Percentiles rank a stretch among this genome's conserved stretches.
Conservation (phyloP, 2,113 vertebrate species). For the Pontoporia blainvillei region DNA sequence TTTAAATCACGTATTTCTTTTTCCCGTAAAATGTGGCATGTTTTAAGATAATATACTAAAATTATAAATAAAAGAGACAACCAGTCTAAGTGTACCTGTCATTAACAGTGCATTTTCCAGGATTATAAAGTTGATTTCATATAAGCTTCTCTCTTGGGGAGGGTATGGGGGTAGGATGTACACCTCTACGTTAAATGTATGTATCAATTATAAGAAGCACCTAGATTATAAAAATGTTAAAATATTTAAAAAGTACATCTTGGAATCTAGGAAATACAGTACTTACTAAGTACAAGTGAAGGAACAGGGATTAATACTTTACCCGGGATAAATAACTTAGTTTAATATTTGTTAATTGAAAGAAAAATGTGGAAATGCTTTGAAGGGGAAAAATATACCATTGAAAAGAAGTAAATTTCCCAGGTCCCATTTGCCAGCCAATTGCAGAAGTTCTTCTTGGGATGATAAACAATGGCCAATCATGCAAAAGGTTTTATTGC, state of each 20-base stretch:
- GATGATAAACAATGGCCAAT: constrained; percentile 87
- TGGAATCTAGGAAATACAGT: background rate
- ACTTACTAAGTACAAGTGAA: background rate
- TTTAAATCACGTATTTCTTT: background rate
- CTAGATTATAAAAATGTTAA: constrained; percentile 29
- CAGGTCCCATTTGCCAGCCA: constrained; percentile 86
- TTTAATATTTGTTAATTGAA: background rate
- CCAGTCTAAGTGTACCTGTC: background rate
- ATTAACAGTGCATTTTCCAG: background rate
- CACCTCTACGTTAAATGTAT: background rate
- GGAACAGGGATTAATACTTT: background rate
- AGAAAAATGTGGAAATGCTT: background rate
- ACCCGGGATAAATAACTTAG: background rate
- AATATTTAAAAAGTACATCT: background rate
- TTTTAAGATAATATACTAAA: background rate
- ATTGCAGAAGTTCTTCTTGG: constrained; percentile 85
- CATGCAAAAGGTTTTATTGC: constrained; percentile 96
- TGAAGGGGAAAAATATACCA: constrained; percentile 77
- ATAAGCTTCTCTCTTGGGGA: background rate
- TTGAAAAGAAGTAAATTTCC: constrained; percentile 93
- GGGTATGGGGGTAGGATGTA: rapidly evolving
- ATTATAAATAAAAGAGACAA: constrained; percentile 30
- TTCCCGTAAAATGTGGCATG: background rate
- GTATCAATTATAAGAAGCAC: background rate
- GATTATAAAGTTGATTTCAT: background rate